phyloP scores from a whole-genome alignment of 2,797 vertebrate species.

The Phaenicophaeus curvirostris region DNA sequence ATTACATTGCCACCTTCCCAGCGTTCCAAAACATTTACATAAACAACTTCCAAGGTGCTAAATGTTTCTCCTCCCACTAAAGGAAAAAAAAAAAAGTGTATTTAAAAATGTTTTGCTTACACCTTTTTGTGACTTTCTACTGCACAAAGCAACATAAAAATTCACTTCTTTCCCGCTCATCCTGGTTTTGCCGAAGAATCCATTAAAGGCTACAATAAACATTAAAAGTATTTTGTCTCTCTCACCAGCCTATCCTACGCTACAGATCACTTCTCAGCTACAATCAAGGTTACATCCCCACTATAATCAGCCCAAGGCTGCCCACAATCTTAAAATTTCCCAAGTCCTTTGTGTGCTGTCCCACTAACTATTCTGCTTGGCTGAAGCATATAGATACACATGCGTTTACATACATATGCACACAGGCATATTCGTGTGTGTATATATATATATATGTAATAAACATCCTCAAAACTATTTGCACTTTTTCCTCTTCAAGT shows the following conservation, averaged over 20 bases:
- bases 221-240: neutral
- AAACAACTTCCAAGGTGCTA: neutral
- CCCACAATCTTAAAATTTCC: neutral
- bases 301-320: neutral
- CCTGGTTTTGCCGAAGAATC: neutral
- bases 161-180: neutral
- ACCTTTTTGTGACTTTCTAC: neutral
- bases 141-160: neutral
- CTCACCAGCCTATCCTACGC: neutral
- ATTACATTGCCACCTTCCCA: neutral
- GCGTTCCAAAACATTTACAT: conserved; percentile 4
- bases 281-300: neutral
- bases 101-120: neutral
- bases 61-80: neutral
- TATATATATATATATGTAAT: neutral
- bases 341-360: neutral
- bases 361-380: neutral
- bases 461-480: neutral
- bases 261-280: neutral
- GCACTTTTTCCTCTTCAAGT: neutral
- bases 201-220: neutral
- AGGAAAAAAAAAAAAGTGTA: neutral
- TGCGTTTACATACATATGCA: neutral
- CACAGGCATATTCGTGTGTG: fast-evolving
- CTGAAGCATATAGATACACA: neutral